Evolutionary conservation across 1,140 invertebrate genomes (phyloP).

Genomic region (Eurosta solidaginis): DNA sequence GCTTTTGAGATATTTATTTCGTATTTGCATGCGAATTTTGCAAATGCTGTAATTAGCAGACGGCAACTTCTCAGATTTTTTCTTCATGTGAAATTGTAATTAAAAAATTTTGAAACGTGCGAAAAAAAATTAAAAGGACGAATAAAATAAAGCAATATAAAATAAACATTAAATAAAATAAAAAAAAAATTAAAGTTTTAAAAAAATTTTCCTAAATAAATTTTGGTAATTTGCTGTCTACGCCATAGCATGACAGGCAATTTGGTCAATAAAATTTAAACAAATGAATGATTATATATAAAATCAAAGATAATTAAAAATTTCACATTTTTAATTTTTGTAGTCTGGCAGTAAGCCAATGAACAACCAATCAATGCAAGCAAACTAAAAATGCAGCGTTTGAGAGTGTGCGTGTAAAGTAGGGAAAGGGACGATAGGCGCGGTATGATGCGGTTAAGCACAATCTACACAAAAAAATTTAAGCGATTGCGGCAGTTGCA

Average conservation of each 20-base stretch:
- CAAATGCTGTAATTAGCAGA: too few relatives aligned
- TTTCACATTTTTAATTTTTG: conserved; percentile 54
- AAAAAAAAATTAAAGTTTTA: not conserved
- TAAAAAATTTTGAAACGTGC: too few relatives aligned
- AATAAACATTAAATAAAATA: not conserved
- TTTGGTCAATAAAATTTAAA: not conserved
- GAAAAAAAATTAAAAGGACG: too few relatives aligned
- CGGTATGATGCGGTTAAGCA: not conserved
- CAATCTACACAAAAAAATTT: not conserved
- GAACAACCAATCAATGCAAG: conserved; percentile 38
- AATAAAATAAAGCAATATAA: too few relatives aligned
- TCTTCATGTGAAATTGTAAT: too few relatives aligned
- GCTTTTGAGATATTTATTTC: too few relatives aligned
- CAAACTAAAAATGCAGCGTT: not conserved
- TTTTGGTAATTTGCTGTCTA: not conserved
- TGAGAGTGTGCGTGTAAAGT: not conserved
- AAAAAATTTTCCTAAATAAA: not conserved
- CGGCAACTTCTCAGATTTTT: too few relatives aligned
- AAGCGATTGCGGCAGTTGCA: not conserved
- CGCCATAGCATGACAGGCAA: not conserved
- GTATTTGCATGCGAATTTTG: too few relatives aligned
- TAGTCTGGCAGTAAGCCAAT: conserved; percentile 30
- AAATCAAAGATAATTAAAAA: conserved; percentile 60
- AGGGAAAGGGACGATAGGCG: not conserved
- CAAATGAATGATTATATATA: conserved; percentile 47